Base-by-base conservation (phyloP, 2,888 invertebrate genomes). In the Dione juno region DNA sequence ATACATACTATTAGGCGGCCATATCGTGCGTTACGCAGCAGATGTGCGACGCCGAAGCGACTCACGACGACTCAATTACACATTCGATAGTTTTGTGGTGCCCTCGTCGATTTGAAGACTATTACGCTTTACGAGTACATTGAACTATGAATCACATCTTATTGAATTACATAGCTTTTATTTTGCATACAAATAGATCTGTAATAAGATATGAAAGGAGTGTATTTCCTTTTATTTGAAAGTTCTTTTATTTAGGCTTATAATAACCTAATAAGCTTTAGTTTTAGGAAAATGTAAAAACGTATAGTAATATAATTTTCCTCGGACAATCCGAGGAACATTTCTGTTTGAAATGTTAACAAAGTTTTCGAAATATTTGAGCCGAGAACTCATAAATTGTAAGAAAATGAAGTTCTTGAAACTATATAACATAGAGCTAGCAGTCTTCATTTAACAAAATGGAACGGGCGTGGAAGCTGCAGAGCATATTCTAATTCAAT, bases 61-160 rank as follows among this genome's bases (percentile, higher is more conserved):
- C 86, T 92, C 92, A 92, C 88, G 84, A 91, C 88, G 89, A 88
- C 92, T 92, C 92, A 90, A 92, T 92, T 92, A 92, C 92, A 89
- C 85, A 89, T 91, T 91, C 90, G 90, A 91, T 86, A 89, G 89
- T 90, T 91, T 88, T 87, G 88, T 88, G 84, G 76, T 78, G 78
- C 81, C 80, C 78, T 79, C 78, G 80, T 80, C 82, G 84, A 88
- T 86, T 80, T 79, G 78, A 83, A 82, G 85, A 84, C 84, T 77
- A 82, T 83, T 80, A 79, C 67, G 71, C 75, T 82, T 82, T 79
- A 81, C 76, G 80, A 75, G 83, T 78, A 76, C 80, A 71, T 80
- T 79, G 83, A 82, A 81, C 82, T 69, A 67, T 58, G 66, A 66
- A 72, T 69, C 69, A 63, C 43, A 54, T 66, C 67, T 61, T 50